phyloP scores from a whole-genome alignment of 2,113 vertebrate genomes.

The Orycteropus afer region DNA sequence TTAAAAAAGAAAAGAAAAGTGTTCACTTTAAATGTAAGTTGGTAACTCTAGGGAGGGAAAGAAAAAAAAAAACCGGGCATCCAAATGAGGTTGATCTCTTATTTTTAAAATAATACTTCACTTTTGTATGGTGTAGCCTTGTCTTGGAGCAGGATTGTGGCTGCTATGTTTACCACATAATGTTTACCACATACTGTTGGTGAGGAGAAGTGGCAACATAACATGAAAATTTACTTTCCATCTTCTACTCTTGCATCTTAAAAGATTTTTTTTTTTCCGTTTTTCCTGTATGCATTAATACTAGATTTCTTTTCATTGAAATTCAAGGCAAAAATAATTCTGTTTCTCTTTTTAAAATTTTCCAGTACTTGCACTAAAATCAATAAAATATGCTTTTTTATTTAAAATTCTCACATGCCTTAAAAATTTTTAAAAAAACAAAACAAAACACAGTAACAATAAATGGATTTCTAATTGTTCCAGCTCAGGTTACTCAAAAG shows the following conservation, averaged over 20 bases:
- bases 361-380: background rate
- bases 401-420: background rate
- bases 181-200: too few species aligned
- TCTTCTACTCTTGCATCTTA: background rate
- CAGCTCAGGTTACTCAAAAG: slow-evolving; percentile 37
- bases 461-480: slow-evolving; percentile 35
- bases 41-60: background rate
- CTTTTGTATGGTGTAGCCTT: background rate
- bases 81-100: background rate
- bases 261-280: background rate
- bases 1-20: slow-evolving; percentile 14
- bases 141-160: background rate
- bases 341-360: background rate
- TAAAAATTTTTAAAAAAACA: background rate
- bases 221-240: background rate
- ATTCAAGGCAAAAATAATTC: background rate
- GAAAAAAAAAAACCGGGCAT: background rate
- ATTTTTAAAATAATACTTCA: background rate
- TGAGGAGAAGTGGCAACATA: background rate
- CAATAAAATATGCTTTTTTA: background rate
- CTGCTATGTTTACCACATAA: background rate
- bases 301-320: background rate
- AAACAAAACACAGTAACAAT: background rate
- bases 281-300: background rate
- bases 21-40: background rate